Evolutionary conservation across 2,113 vertebrate genomes (phyloP), one percentile per base, ranked within the genome.

Genomic region (Phrynosoma blainvillii): DNA sequence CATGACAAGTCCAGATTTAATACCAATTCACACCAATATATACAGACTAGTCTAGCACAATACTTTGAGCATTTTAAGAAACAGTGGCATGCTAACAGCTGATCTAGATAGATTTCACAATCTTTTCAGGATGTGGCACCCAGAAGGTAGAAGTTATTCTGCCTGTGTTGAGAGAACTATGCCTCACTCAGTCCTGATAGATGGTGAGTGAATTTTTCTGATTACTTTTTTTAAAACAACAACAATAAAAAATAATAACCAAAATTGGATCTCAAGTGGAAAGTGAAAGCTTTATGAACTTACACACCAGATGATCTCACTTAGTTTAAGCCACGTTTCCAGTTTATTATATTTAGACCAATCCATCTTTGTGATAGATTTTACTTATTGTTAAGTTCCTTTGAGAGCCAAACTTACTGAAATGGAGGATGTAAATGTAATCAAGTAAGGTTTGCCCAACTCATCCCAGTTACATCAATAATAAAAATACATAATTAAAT

Each of bases 401-500:
- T n/a, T 56, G 52, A 30, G 52, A 59, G 30, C 54, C 52, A 59
- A 32, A 8, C 2, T 56, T n/a, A 18, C 13, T 32, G n/a, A 59
- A 79, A 52, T 56, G 27, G 27, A 79, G 27, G 27, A 14, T 20
- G 18, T 59, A 59, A 56, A 30, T 30, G 5, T 12, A 78, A 78
- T n/a, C 47, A 56, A 74, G 30, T 74, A 47, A 74, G 18, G 82
- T 73, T 56, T 54, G 47, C 4, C 23, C 30, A 84, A 56, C n/a
- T 59, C 47, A 74, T 54, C 30, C 47, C 71, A 30, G 47, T 42
- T 32, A 84, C 10, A 73, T 74, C 47, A 74, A 1, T 54, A 82
- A 82, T 70, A 73, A 74, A 47, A 54, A 74, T 30, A 84, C 70
- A 84, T 6, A 30, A 84, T 84, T 74, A 56, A 74, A 56, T 36